Percentiles rank a stretch among this genome's conserved stretches.
Evolutionary conservation across 2,888 invertebrate genomes (phyloP).

Genomic region (Quadroppia sp.): DNA sequence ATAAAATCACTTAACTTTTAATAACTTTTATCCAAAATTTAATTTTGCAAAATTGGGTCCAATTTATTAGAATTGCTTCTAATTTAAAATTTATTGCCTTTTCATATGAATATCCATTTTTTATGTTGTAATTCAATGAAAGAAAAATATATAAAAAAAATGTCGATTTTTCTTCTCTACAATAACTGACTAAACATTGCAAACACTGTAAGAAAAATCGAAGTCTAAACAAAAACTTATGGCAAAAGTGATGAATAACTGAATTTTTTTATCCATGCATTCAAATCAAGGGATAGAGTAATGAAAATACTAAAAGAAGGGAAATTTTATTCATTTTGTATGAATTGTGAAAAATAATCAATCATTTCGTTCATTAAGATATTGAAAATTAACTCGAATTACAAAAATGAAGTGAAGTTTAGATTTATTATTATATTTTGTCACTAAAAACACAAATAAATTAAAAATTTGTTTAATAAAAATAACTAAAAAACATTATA

Average conservation of each 20-base stretch:
- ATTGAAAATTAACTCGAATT: not conserved
- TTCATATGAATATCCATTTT: not conserved
- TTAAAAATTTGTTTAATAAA: no score
- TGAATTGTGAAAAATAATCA: conserved; percentile 11
- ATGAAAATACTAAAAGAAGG: not conserved
- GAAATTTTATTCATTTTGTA: not conserved
- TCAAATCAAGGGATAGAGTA: not conserved
- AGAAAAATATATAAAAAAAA: not conserved
- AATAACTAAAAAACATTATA: no score
- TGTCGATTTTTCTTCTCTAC: not conserved
- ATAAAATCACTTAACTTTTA: not conserved
- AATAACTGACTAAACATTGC: not conserved
- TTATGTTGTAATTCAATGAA: not conserved
- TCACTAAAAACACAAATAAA: no score
- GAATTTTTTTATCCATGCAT: not conserved
- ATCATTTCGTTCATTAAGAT: conserved; percentile 3
- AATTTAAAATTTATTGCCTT: not conserved
- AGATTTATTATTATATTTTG: no score
- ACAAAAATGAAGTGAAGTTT: not conserved
- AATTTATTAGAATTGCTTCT: not conserved
- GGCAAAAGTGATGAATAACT: not conserved
- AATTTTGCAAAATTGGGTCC: not conserved
- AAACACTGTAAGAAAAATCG: not conserved
- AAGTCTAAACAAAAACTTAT: not conserved
- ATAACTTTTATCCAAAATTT: not conserved